These are phyloP conservation scores for Scomber scombrus DNA, from an alignment of 2,113 vertebrate species.

Conservation along the genomic window DNA sequence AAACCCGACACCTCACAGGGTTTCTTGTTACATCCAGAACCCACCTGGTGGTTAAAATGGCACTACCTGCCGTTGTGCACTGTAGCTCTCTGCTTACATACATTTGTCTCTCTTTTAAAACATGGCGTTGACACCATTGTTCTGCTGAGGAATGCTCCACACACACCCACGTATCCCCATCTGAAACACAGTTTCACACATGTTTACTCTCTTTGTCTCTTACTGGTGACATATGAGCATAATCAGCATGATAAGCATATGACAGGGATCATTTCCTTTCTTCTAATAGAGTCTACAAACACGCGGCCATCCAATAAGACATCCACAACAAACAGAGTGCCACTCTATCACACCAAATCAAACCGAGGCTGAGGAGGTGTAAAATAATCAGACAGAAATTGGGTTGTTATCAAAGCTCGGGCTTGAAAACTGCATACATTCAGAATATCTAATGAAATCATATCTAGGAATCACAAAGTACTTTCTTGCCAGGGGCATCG, in stretches of 20 bases:
- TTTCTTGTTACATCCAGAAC: slow-evolving; percentile 60
- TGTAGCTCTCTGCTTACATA: slow-evolving; percentile 7
- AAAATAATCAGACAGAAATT: neutral
- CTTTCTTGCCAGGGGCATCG: neutral
- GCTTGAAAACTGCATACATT: neutral
- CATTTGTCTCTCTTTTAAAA: slow-evolving; percentile 31
- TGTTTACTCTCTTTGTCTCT: slow-evolving; percentile 7
- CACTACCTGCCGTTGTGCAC: slow-evolving; percentile 14
- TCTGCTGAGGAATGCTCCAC: slow-evolving; percentile 18
- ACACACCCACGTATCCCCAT: neutral
- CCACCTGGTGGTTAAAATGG: slow-evolving; percentile 60
- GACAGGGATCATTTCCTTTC: slow-evolving; percentile 32
- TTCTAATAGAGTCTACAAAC: slow-evolving; percentile 7
- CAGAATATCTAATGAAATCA: neutral
- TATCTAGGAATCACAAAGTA: neutral
- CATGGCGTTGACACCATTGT: slow-evolving; percentile 24
- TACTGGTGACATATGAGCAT: slow-evolving; percentile 35
- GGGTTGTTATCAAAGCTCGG: neutral
- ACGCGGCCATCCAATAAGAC: slow-evolving; percentile 10
- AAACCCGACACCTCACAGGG: slow-evolving; percentile 42
- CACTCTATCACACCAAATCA: slow-evolving; percentile 7
- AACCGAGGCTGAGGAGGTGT: neutral
- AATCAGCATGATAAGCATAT: slow-evolving; percentile 41
- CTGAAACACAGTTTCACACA: neutral
- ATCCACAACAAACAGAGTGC: neutral